Conservation (phyloP, 1,140 invertebrate species). For the Pararge aegeria region DNA sequence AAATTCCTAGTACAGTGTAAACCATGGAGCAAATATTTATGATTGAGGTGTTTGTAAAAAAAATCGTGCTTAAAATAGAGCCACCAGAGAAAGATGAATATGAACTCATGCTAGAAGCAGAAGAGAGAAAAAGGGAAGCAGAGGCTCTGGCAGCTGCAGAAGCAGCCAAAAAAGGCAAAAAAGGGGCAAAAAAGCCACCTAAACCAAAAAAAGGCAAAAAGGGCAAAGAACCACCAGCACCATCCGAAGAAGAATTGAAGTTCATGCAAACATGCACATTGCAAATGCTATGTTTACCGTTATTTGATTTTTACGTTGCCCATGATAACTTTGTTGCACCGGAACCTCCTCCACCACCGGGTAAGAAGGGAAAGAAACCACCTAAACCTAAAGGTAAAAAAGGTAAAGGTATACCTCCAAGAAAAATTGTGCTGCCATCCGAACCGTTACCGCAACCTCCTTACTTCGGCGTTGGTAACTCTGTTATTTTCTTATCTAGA, state of each 20-base stretch:
- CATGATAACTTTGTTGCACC: constrained; percentile 72
- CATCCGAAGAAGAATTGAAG: constrained; percentile 74
- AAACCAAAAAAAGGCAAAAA: constrained; percentile 64
- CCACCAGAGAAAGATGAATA: constrained; percentile 69
- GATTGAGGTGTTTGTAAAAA: constrained; percentile 72
- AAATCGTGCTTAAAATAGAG: constrained; percentile 66
- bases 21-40: constrained; percentile 73
- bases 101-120: constrained; percentile 60
- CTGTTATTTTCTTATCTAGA: constrained; percentile 65
- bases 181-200: constrained; percentile 42
- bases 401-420: constrained; percentile 31
- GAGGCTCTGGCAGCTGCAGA: constrained; percentile 56
- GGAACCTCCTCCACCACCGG: constrained; percentile 56
- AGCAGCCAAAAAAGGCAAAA: constrained; percentile 55
- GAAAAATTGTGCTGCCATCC: constrained; percentile 59
- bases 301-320: constrained; percentile 71
- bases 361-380: constrained; percentile 46
- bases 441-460: constrained; percentile 69
- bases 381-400: constrained; percentile 58
- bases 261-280: constrained; percentile 70
- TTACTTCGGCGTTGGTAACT: constrained; percentile 67
- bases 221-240: constrained; percentile 59
- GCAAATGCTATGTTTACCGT: constrained; percentile 66
- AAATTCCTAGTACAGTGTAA: no score
- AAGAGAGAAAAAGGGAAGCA: constrained; percentile 55